Conservation (phyloP, 1,140 invertebrate genomes). For the Apis dorsata region DNA sequence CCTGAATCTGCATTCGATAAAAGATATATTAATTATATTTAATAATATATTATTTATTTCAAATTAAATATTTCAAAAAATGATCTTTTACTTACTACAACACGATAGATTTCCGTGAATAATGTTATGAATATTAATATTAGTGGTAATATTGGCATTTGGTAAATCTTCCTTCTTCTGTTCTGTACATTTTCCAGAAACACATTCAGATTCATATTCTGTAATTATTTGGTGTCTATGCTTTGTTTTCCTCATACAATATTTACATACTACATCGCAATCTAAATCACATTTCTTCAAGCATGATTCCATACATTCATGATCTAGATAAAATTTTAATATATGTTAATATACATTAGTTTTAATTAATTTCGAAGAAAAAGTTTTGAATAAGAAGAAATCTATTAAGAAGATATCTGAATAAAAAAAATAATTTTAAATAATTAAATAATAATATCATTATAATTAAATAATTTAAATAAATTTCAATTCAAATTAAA, state of each 20-base stretch:
- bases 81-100: slow-evolving; percentile 33
- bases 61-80: not conserved
- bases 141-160: slow-evolving; percentile 70
- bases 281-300: slow-evolving; percentile 65
- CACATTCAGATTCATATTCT: slow-evolving; percentile 65
- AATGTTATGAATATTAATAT: slow-evolving; percentile 70
- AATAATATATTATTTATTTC: too few species aligned
- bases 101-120: slow-evolving; percentile 32
- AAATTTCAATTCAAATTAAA: too few species aligned
- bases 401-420: not conserved
- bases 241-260: slow-evolving; percentile 55
- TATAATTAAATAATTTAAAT: too few species aligned
- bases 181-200: slow-evolving; percentile 49
- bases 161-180: not conserved
- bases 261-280: slow-evolving; percentile 46
- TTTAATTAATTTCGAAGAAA: not conserved
- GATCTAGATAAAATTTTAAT: slow-evolving; percentile 41
- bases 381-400: too few species aligned
- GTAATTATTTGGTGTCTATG: slow-evolving; percentile 64
- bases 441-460: too few species aligned
- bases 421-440: not conserved
- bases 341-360: not conserved
- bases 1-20: too few species aligned
- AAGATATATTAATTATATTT: too few species aligned
- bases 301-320: slow-evolving; percentile 55